Conservation (phyloP, 1,140 invertebrate species). For the Hyposmocoma kahamanoa region DNA sequence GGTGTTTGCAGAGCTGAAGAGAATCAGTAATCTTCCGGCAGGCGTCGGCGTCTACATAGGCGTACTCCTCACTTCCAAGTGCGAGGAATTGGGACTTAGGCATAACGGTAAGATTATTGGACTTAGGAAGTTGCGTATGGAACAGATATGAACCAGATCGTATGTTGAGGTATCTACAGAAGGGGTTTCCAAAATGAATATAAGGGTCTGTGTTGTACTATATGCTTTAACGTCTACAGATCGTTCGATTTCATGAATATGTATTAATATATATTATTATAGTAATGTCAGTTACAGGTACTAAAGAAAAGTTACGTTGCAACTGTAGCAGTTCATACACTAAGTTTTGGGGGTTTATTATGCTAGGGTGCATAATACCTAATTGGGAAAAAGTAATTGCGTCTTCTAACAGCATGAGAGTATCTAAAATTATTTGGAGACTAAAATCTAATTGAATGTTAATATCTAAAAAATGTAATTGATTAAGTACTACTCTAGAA, state of each 20-base stretch:
- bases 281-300: neutral
- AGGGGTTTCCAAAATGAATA: neutral
- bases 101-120: neutral
- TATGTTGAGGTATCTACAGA: neutral
- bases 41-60: neutral
- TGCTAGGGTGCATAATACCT: constrained; percentile 2
- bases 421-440: neutral
- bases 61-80: constrained; percentile 5
- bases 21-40: neutral
- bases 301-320: neutral
- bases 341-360: constrained; percentile 1
- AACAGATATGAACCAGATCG: neutral
- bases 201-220: neutral
- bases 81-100: constrained; percentile 3
- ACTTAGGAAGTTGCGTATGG: neutral
- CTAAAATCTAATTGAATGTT: constrained; percentile 3
- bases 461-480: neutral
- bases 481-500: neutral
- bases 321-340: neutral
- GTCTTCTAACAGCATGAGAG: neutral
- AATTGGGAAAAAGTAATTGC: constrained; percentile 1
- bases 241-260: neutral
- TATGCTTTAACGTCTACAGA: constrained; percentile 3
- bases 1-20: neutral
- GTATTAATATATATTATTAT: too few relatives aligned